A percentile compares a stretch with the other conserved stretches of the same genome.
These are phyloP conservation scores for Manis crassicaudata DNA, from an alignment of 2,797 vertebrate species.

Conservation along the genomic window DNA sequence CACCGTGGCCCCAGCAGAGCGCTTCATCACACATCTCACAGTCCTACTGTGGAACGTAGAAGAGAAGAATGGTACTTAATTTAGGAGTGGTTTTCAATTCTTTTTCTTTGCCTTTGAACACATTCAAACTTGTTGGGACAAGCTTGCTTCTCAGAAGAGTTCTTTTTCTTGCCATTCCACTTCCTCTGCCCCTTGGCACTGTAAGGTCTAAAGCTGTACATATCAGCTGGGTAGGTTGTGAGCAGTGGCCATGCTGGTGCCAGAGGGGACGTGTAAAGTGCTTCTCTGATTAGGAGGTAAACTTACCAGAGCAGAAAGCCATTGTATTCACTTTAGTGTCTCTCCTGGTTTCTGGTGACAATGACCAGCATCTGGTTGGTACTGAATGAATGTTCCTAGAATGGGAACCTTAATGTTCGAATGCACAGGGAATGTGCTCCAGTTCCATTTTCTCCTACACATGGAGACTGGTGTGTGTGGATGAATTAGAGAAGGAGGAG, in stretches of 20 bases:
- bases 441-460: background rate
- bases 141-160: background rate
- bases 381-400: background rate
- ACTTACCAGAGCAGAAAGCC: background rate
- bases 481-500: background rate
- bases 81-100: background rate
- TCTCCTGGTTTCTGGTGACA: background rate
- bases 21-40: background rate
- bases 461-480: background rate
- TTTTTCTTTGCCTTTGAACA: slow-evolving; percentile 2
- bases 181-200: background rate
- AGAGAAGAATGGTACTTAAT: background rate
- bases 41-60: background rate
- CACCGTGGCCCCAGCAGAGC: background rate
- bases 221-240: background rate
- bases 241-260: background rate
- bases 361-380: background rate
- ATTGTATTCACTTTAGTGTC: background rate
- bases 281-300: background rate
- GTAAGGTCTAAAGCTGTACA: background rate
- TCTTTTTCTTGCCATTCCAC: background rate
- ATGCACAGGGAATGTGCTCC: background rate
- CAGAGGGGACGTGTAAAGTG: background rate
- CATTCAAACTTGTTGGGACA: background rate
- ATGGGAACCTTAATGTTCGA: background rate